Base-by-base conservation (phyloP, 1,140 invertebrate genomes). In the Palaemon carinicauda region DNA sequence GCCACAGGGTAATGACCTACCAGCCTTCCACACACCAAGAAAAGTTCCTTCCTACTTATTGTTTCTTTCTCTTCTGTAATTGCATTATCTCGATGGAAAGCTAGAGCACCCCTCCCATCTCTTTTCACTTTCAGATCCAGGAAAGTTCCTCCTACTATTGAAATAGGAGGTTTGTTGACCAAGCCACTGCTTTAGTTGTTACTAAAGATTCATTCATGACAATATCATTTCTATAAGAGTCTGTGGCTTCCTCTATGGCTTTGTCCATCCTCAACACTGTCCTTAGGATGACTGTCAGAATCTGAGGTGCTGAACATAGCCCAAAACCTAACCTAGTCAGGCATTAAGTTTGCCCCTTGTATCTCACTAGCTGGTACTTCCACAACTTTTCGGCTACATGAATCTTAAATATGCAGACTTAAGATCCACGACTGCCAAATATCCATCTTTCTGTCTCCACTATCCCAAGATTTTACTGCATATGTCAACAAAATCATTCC, bases 351-450 rank as follows among this genome's bases (percentile, higher is more conserved):
- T 31, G 9, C 7, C 27, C 54, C 15, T 80, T 56, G 21, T 80
- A 80, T 29, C 31, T 60, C 31, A 80, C 52, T 21, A 80, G 53
- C 24, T 80, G 52, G 19, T 80, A 80, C 29, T 33, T 80, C 79
- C 52, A 80, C 53, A 80, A 65, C 29, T 80, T 65, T 41, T 56
- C 21, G 1, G 31, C 53, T 1, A 65, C n/a, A 60, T n/a, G 17
- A n/a, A 60, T 17, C n/a, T 60, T 80, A 53, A 31, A 60, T 4
- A 41, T 24, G n/a, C 56, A 14, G 31, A 31, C 54, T 80, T 65
- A n/a, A 60, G 33, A 60, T 80, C 79, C 12, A 65, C 79, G 17
- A 80, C 27, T 1, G 24, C 29, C 12, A 53, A 60, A 27, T 10
- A 53, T 41, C 56, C 17, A 27, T 31, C 33, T 29, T 65, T 65